A percentile compares a stretch with the other conserved stretches of the same genome.
phyloP scores from a whole-genome alignment of 2,888 invertebrate species.

The Podotricha telesiphe region DNA sequence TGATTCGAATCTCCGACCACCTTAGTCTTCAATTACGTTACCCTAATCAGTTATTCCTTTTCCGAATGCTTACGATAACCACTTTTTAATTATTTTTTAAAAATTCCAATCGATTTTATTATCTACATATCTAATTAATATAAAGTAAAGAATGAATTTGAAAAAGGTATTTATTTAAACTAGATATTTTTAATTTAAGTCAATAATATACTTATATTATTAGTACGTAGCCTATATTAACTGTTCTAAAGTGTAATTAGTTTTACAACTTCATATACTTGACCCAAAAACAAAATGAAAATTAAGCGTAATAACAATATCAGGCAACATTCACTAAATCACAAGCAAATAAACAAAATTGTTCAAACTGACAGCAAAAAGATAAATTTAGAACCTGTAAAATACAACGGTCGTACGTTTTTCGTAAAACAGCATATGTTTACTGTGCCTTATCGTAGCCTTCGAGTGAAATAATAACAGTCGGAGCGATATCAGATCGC shows the following conservation, averaged over 20 bases:
- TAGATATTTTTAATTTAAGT: background rate
- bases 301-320: slow-evolving; percentile 10
- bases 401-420: slow-evolving; percentile 22
- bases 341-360: slow-evolving; percentile 31
- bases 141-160: too few species aligned
- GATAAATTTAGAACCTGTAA: slow-evolving; percentile 34
- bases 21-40: too few species aligned
- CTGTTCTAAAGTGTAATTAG: background rate
- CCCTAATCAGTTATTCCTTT: too few species aligned
- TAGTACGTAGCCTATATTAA: background rate
- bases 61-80: too few species aligned
- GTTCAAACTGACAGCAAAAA: slow-evolving; percentile 27
- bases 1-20: too few species aligned
- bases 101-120: too few species aligned
- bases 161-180: too few species aligned
- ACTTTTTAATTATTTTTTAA: too few species aligned
- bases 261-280: background rate
- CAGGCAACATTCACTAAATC: slow-evolving; percentile 21
- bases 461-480: slow-evolving; percentile 36
- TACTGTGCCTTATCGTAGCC: slow-evolving; percentile 45
- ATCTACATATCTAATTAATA: too few species aligned
- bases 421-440: slow-evolving; percentile 38
- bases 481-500: slow-evolving; percentile 28
- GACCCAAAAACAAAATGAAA: slow-evolving; percentile 1
- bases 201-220: background rate